Evolutionary conservation across 1,140 invertebrate genomes (phyloP).

Genomic region (Eupristina koningsbergeri): DNA sequence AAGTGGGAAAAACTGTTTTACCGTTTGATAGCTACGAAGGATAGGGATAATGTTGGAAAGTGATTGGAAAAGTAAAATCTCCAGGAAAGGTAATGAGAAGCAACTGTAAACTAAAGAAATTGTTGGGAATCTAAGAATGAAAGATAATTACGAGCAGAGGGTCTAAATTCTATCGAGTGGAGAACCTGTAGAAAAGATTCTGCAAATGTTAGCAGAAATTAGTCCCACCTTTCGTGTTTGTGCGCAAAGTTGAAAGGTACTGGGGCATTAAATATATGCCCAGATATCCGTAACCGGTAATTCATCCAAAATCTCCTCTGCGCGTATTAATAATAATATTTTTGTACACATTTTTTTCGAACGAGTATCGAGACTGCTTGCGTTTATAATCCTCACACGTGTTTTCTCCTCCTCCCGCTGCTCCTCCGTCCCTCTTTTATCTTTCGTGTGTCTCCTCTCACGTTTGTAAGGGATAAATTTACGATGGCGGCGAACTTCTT

Average conservation of each 20-base stretch:
- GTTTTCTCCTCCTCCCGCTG: not conserved
- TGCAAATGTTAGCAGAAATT: not conserved
- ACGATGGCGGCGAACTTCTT: conserved; percentile 26
- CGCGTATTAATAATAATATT: conserved; percentile 47
- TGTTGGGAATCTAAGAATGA: not conserved
- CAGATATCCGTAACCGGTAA: not conserved
- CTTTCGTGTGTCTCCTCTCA: not conserved
- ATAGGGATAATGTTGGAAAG: not conserved
- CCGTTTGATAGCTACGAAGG: no score
- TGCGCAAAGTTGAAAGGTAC: not conserved
- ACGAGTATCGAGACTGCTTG: conserved; percentile 21
- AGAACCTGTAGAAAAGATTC: not conserved
- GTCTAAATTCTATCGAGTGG: not conserved
- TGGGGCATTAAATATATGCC: not conserved
- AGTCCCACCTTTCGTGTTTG: not conserved
- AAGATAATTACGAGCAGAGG: not conserved
- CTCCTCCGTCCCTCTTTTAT: not conserved
- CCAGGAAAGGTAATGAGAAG: not conserved
- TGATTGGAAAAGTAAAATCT: not conserved
- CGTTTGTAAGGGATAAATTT: conserved; percentile 24
- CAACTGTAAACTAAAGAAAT: not conserved
- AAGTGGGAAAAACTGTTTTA: no score
- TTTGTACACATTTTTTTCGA: not conserved
- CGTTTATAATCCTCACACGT: conserved; percentile 34
- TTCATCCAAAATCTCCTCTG: conserved; percentile 47